Conservation (phyloP, 1,140 invertebrate species). For the Formica selysi region DNA sequence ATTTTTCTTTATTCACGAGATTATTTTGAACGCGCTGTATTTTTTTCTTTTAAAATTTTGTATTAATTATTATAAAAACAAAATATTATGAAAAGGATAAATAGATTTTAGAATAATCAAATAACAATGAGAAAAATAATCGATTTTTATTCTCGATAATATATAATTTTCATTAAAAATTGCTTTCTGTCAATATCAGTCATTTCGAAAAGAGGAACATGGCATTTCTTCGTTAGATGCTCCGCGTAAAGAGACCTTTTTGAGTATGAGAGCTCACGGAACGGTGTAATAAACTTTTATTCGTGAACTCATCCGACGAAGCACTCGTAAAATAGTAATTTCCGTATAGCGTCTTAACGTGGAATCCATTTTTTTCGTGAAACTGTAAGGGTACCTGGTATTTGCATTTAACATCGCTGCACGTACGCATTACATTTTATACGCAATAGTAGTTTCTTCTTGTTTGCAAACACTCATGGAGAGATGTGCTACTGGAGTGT, state of each 20-base stretch:
- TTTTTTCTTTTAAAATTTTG: not conserved
- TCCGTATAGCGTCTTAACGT: not conserved
- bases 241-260: not conserved
- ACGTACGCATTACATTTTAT: slow-evolving; percentile 22
- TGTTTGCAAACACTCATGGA: slow-evolving; percentile 20
- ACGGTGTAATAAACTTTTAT: slow-evolving; percentile 53
- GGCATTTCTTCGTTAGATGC: slow-evolving; percentile 21
- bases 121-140: not conserved
- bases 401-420: slow-evolving; percentile 34
- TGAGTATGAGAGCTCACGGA: not conserved
- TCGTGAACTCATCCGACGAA: slow-evolving; percentile 24
- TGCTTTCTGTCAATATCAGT: not conserved
- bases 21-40: not conserved
- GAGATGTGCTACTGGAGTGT: not conserved
- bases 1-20: not conserved
- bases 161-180: not conserved
- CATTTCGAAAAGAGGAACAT: slow-evolving; percentile 13
- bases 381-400: not conserved
- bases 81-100: not conserved
- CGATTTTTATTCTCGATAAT: not conserved
- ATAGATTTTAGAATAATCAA: not conserved
- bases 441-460: slow-evolving; percentile 14
- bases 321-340: slow-evolving; percentile 59
- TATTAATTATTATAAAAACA: not conserved
- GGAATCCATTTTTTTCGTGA: slow-evolving; percentile 29